Conservation (phyloP, 2,888 invertebrate genomes). For the Drosophila atripex region DNA sequence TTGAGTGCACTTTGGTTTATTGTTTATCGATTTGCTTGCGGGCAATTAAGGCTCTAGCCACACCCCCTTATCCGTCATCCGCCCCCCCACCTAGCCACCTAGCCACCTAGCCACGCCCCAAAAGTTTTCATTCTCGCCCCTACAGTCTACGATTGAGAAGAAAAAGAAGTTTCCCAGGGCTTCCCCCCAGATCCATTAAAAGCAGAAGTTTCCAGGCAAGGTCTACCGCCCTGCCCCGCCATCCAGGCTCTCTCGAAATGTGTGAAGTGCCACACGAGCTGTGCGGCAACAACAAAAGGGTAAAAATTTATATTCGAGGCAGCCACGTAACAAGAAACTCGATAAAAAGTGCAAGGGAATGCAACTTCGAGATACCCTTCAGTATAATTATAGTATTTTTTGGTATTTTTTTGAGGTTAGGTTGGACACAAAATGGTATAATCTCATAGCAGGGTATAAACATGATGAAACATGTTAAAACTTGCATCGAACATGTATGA, state of each 20-base stretch:
- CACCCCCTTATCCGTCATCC: not conserved
- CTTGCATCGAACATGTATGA: no score
- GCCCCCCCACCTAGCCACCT: no score
- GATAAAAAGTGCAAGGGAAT: not conserved
- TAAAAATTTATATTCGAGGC: conserved; percentile 5
- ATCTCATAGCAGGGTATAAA: no score
- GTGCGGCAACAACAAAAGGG: conserved; percentile 2
- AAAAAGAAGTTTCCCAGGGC: conserved; percentile 12
- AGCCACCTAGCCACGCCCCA: not conserved
- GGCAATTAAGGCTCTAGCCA: conserved; percentile 27
- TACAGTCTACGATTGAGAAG: not conserved
- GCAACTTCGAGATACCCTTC: not conserved
- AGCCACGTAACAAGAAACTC: not conserved
- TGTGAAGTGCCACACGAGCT: conserved; percentile 45
- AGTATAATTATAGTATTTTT: no score
- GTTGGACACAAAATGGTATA: no score
- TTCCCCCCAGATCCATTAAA: conserved; percentile 29
- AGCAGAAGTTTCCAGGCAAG: conserved; percentile 21
- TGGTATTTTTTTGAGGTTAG: no score
- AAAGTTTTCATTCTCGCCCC: not conserved
- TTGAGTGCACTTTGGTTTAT: conserved; percentile 54
- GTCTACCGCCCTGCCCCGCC: not conserved
- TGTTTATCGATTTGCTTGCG: conserved; percentile 60
- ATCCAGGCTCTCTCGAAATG: conserved; percentile 26
- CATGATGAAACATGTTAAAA: no score